A percentile compares a stretch with the other conserved stretches of the same genome.
These are phyloP conservation scores for Tyrophagus putrescentiae DNA, from an alignment of 1,140 invertebrate genomes.

Conservation along the genomic window DNA sequence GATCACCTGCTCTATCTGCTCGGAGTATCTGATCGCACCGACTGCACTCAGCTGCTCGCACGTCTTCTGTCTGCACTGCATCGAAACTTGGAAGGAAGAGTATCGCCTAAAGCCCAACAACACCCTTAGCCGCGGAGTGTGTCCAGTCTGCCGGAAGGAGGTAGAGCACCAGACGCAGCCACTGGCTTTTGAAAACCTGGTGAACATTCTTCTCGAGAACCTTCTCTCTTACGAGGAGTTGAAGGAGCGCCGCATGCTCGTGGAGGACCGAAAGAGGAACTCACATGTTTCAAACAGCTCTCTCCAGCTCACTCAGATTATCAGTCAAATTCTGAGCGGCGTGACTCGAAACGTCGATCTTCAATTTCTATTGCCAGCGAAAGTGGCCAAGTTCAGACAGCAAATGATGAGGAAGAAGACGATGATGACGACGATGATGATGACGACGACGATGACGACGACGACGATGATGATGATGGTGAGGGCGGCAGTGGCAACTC, in stretches of 20 bases:
- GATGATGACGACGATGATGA: background rate
- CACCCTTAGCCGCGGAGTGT: conserved; percentile 30
- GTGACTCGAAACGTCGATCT: no score
- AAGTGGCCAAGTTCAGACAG: background rate
- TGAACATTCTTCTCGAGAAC: conserved; percentile 47
- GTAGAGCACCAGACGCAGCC: conserved; percentile 32
- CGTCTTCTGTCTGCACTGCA: conserved; percentile 58
- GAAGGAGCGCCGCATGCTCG: background rate
- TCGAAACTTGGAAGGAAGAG: conserved; percentile 46
- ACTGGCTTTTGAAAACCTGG: conserved; percentile 37
- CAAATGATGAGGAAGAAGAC: background rate
- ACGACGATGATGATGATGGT: background rate
- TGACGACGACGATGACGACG: background rate
- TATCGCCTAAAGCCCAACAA: conserved; percentile 44
- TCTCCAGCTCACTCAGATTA: background rate
- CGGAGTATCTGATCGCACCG: conserved; percentile 55
- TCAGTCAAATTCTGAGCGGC: background rate
- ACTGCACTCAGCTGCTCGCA: conserved; percentile 58
- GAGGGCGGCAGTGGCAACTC: background rate
- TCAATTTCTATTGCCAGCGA: background rate
- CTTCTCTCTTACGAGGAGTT: background rate
- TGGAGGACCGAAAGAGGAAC: background rate
- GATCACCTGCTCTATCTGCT: conserved; percentile 58
- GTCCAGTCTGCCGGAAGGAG: conserved; percentile 49
- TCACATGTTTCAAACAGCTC: background rate